Evolutionary conservation across 2,113 vertebrate genomes (phyloP).

Genomic region (Plotosus lineatus): DNA sequence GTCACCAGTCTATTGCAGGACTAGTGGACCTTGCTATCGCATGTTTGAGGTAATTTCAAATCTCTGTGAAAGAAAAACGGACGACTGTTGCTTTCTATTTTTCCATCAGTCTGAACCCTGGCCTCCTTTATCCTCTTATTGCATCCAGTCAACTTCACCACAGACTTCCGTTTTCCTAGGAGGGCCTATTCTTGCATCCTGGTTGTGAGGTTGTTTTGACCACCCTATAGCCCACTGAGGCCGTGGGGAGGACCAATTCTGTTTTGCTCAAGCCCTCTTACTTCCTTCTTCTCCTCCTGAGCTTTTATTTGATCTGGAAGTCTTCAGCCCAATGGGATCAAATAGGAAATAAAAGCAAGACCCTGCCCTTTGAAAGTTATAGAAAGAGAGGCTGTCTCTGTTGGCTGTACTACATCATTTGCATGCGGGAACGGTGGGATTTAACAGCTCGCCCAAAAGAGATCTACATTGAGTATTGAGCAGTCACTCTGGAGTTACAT

Average conservation of each 20-base stretch:
- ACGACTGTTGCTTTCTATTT: neutral
- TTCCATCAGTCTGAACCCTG: neutral
- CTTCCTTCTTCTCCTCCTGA: conserved; percentile 18
- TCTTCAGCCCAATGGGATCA: conserved; percentile 40
- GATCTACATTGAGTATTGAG: neutral
- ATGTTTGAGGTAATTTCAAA: conserved; percentile 9
- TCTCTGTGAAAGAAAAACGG: conserved; percentile 8
- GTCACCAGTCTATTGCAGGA: too few relatives aligned
- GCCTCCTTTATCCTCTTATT: conserved; percentile 33
- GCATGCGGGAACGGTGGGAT: conserved; percentile 5
- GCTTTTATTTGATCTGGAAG: conserved; percentile 29
- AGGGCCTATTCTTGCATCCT: conserved; percentile 32
- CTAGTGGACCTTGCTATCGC: neutral
- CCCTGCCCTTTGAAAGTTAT: neutral
- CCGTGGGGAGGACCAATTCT: conserved; percentile 26
- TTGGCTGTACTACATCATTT: conserved; percentile 14
- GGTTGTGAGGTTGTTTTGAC: conserved; percentile 35
- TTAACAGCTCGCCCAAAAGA: conserved; percentile 17
- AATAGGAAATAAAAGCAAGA: conserved; percentile 11
- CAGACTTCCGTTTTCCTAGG: conserved; percentile 11
- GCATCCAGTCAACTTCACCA: conserved; percentile 10
- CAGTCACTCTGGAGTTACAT: conserved; percentile 20
- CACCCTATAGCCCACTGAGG: conserved; percentile 2
- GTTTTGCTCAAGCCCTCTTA: conserved; percentile 1
- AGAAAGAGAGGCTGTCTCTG: neutral